Conservation (phyloP, 2,888 invertebrate species). For the Meloe dianella region DNA sequence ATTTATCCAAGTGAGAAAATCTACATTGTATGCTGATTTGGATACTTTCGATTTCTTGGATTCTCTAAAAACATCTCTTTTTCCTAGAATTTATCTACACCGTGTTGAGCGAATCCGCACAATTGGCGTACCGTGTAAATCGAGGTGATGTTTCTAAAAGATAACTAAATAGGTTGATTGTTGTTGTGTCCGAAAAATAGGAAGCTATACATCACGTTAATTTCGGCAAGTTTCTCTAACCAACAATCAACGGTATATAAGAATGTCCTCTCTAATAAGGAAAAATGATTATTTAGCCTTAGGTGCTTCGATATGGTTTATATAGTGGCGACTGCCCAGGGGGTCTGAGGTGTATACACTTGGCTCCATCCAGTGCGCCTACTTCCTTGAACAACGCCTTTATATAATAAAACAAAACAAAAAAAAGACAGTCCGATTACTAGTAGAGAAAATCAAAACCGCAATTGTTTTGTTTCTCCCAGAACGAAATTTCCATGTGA, state of each 20-base stretch:
- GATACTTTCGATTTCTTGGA: background rate
- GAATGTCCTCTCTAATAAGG: background rate
- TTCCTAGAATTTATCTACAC: too few species aligned
- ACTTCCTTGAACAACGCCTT: conserved; percentile 27
- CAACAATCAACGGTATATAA: background rate
- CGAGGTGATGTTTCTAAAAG: too few species aligned
- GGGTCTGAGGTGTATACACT: conserved; percentile 25
- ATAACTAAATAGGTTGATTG: too few species aligned
- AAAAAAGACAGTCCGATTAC: background rate
- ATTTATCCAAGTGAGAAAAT: background rate
- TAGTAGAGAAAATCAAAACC: background rate
- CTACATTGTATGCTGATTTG: background rate
- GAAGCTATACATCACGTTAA: too few species aligned
- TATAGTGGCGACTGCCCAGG: conserved; percentile 28
- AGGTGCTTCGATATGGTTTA: background rate
- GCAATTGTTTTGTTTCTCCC: background rate
- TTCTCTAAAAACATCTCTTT: background rate
- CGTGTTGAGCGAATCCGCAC: too few species aligned
- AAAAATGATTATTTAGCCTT: background rate
- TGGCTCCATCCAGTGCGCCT: conserved; percentile 28
- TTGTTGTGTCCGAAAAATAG: too few species aligned
- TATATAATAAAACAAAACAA: background rate
- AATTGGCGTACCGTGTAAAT: too few species aligned
- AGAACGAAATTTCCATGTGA: too few species aligned
- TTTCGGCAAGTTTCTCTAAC: background rate